phyloP scores from a whole-genome alignment of 2,797 vertebrate genomes.

The Gymnothorax javanicus region DNA sequence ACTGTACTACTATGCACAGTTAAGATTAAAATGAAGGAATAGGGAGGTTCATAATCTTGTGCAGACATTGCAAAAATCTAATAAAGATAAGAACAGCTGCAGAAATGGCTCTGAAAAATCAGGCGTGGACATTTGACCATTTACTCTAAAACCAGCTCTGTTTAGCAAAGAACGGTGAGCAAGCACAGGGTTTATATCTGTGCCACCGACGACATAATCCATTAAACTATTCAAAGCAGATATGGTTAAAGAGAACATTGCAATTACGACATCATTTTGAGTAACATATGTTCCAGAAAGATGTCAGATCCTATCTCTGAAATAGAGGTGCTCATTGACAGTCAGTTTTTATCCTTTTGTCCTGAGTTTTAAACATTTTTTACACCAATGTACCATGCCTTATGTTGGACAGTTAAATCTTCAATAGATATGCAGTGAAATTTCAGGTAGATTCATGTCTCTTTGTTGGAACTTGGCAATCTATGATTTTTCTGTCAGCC shows the following conservation, averaged over 20 bases:
- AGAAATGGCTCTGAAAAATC: conserved; percentile 64
- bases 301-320: conserved; percentile 20
- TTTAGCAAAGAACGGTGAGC: conserved; percentile 58
- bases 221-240: conserved; percentile 51
- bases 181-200: conserved; percentile 54
- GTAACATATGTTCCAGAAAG: conserved; percentile 22
- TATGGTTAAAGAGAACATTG: conserved; percentile 35
- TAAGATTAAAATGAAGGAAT: conserved; percentile 78
- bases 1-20: conserved; percentile 75
- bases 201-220: conserved; percentile 56
- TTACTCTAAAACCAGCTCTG: conserved; percentile 62
- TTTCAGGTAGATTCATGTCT: neutral
- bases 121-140: conserved; percentile 59
- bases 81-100: conserved; percentile 88
- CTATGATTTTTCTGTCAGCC: neutral
- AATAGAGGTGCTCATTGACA: neutral
- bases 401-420: neutral
- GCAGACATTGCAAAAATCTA: conserved; percentile 84
- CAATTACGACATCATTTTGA: conserved; percentile 39
- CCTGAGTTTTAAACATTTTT: neutral
- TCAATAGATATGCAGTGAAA: neutral
- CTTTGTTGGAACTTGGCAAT: neutral
- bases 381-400: neutral
- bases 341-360: neutral
- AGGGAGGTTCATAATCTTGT: conserved; percentile 73